These are phyloP conservation scores for Thumatha senex DNA, from an alignment of 2,888 invertebrate genomes.

Conservation along the genomic window DNA sequence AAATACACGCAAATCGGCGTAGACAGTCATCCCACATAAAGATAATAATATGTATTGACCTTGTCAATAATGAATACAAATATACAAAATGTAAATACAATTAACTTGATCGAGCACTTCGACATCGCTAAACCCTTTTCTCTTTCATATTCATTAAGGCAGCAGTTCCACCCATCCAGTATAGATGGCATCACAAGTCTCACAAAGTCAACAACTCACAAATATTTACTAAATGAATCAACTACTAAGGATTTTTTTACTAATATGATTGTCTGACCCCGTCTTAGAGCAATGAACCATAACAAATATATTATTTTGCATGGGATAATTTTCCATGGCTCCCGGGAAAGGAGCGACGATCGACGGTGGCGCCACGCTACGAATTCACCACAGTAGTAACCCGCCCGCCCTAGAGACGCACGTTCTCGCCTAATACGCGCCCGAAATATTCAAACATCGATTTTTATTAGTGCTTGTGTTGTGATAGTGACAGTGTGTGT, in stretches of 20 bases:
- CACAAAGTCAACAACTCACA: neutral
- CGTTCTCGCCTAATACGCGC: slow-evolving; percentile 28
- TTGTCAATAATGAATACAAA: neutral
- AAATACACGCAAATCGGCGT: no score
- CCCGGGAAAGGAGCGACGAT: slow-evolving; percentile 25
- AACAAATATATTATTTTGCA: slow-evolving; percentile 24
- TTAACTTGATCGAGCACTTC: slow-evolving; percentile 5
- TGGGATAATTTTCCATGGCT: slow-evolving; percentile 11
- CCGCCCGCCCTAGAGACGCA: slow-evolving; percentile 37
- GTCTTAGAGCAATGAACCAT: slow-evolving; percentile 11
- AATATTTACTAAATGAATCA: neutral
- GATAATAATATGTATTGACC: no score
- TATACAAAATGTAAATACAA: slow-evolving; percentile 1
- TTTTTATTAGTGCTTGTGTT: slow-evolving; percentile 44
- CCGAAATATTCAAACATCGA: slow-evolving; percentile 41
- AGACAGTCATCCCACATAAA: no score
- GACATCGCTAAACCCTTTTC: neutral
- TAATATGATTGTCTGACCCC: slow-evolving; percentile 7
- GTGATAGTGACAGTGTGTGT: slow-evolving; percentile 42
- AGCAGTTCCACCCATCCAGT: neutral
- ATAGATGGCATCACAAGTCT: slow-evolving; percentile 8
- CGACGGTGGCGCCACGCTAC: slow-evolving; percentile 43
- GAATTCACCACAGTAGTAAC: slow-evolving; percentile 43
- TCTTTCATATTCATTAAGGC: slow-evolving; percentile 11
- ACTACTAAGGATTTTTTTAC: slow-evolving; percentile 8